Evolutionary conservation across 1,140 invertebrate genomes (phyloP), one percentile per base, ranked within the genome.

Genomic region (Panonychus citri): DNA sequence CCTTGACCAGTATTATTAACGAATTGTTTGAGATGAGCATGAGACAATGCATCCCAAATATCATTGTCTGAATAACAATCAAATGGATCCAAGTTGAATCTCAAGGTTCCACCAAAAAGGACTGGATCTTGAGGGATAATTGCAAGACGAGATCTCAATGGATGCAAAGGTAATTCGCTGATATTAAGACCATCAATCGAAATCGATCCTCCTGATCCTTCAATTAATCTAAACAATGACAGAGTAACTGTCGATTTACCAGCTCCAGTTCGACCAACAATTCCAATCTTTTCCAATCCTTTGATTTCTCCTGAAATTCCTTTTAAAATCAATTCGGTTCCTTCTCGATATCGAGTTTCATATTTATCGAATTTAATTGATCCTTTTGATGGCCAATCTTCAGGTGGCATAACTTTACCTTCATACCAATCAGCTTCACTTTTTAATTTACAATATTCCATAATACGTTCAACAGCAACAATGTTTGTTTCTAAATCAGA

Each of bases 121-220:
- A 73, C 69, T 15, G 73, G 71, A 58, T 74, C 77, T 73, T 85
- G 83, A 49, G 83, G 83, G 69, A 94, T 91, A 64, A 93, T 91
- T 17, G 89, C 94, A 25, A 96, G 74, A 60, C 82, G 67, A n/a
- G 71, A 70, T 75, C 93, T 75, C 25, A 98, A 69, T 60, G 85
- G 79, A 67, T 95, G 86, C 4, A 98, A 76, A 30, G 89, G 89
- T 60, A 98, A 73, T 12, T 76, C 76, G 1, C 81, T 71, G 61
- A 97, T 90, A 66, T 94, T 80, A 15, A 87, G 66, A 42, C 79
- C 82, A 71, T 98, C 94, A 57, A 98, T 91, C 17, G 78, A 64
- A 58, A 98, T 96, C 50, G 73, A 71, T 12, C 90, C 90, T 19
- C 51, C 55, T 17, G 61, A 62, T 1, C 73, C 55, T 62, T 77